Conservation (phyloP, 2,888 invertebrate species). For the Metellina segmentata region DNA sequence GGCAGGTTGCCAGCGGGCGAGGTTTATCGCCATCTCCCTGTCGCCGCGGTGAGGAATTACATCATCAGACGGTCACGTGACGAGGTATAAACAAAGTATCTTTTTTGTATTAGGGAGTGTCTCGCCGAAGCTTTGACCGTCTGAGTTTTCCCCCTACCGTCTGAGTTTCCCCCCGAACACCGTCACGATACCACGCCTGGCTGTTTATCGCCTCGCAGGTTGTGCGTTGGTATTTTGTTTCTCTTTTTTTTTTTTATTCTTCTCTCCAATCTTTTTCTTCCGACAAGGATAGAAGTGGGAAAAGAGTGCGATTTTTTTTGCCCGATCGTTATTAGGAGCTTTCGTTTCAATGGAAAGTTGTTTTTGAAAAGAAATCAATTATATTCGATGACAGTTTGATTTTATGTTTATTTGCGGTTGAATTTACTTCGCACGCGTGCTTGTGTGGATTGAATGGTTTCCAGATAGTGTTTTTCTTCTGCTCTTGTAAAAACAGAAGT, state of each 20-base stretch:
- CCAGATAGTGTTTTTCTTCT: no score
- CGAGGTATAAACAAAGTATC: constrained; percentile 73
- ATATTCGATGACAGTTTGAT: not conserved
- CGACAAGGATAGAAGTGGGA: not conserved
- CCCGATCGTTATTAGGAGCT: not conserved
- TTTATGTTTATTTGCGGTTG: not conserved
- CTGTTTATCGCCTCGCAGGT: constrained; percentile 13
- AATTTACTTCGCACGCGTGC: not conserved
- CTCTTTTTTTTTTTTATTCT: not conserved
- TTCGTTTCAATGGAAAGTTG: not conserved
- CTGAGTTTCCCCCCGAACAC: constrained; percentile 41
- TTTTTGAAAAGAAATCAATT: not conserved
- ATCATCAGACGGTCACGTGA: constrained; percentile 71
- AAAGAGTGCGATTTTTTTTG: not conserved
- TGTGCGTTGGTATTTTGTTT: not conserved
- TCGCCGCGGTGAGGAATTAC: constrained; percentile 21
- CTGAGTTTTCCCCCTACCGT: constrained; percentile 64
- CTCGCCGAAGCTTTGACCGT: constrained; percentile 65
- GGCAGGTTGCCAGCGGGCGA: not conserved
- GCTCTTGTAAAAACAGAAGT: no score
- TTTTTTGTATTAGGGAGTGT: constrained; percentile 73
- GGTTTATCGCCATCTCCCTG: constrained; percentile 31
- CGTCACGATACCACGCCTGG: constrained; percentile 4
- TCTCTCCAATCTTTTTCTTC: not conserved
- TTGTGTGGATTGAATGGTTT: no score